These are phyloP conservation scores for Triplophysa tibetana DNA, from an alignment of 2,113 vertebrate genomes.

Conservation along the genomic window DNA sequence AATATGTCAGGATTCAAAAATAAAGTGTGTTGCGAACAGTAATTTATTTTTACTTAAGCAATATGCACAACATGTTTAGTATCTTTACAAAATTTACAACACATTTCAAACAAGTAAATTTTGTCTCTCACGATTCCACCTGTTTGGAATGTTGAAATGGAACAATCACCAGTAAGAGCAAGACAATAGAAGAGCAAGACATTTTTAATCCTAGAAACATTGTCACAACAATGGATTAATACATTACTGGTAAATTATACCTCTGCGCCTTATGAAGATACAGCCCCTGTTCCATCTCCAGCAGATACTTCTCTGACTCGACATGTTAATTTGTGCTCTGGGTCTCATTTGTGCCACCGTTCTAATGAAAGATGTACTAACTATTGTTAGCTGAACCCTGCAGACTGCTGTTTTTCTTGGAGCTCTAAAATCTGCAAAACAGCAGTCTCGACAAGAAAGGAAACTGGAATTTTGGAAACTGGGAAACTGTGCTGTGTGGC, in stretches of 20 bases:
- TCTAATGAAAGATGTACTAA: slow-evolving; percentile 26
- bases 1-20: neutral
- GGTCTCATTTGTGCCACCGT: neutral
- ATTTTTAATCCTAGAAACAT: neutral
- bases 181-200: neutral
- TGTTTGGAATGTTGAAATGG: neutral
- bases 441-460: neutral
- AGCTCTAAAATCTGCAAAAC: neutral
- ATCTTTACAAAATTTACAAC: no score
- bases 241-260: slow-evolving; percentile 18
- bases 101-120: no score
- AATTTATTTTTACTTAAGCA: neutral
- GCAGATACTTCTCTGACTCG: slow-evolving; percentile 9
- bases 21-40: neutral
- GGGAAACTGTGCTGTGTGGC: no score
- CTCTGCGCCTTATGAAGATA: neutral
- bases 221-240: slow-evolving; percentile 25
- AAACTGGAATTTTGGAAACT: neutral
- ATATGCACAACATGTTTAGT: no score
- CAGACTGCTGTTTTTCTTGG: neutral
- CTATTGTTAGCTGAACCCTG: slow-evolving; percentile 8
- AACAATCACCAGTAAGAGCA: neutral
- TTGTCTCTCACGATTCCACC: neutral
- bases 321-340: slow-evolving; percentile 9
- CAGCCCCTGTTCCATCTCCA: neutral